Base-by-base conservation (phyloP, 2,113 vertebrate species). In the Rhinopomastus cyanomelas region DNA sequence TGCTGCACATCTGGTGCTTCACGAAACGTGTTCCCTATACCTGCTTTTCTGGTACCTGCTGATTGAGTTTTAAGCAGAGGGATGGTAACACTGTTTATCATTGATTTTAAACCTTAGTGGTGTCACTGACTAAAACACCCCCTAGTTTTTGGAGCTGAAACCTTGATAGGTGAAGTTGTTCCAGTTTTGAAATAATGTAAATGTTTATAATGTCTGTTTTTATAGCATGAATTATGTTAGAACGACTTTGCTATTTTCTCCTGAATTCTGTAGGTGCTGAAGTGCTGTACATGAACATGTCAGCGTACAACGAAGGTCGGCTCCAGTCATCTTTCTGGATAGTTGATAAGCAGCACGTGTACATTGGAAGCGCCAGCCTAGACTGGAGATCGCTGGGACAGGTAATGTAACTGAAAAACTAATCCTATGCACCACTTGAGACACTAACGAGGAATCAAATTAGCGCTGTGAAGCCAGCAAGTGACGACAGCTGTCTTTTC, bases 241-340 rank as follows among this genome's bases (percentile, higher is more conserved):
- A 81, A 55, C n/a, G 65, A 10, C 37, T 53, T 87, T 81, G 88
- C 88, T 39, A 23, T 55, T 68, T 66, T 96, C 26, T 89, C 49
- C 15, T 91, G 89, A 73, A 87, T 74, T 60, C 85, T 81, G n/a
- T 76, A 99, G 99, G 98, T 90, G 99, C 98, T 3, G 98, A 99
- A 52, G 98, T 99, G 86, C 97, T 98, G 62, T 98, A 98, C 60
- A 96, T 99, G 95, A 99, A 99, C 96, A 99, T 98, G 98, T 97
- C 97, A 5, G 98, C 98, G 10, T 98, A 99, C 49, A 99, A 98
- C n/a, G 98, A 97, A 90, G 99, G 99, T 26, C 97, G 97, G 30
- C 97, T 99, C 46, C 98, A 97, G 87, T 98, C 99, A 1, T 99
- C 99, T 19, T 99, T 99, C 97, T 99, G 99, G 99, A 98, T 99